Percentiles rank a stretch among this genome's conserved stretches.
These are phyloP conservation scores for Magallana gigas DNA, from an alignment of 1,140 invertebrate species.

Conservation along the genomic window DNA sequence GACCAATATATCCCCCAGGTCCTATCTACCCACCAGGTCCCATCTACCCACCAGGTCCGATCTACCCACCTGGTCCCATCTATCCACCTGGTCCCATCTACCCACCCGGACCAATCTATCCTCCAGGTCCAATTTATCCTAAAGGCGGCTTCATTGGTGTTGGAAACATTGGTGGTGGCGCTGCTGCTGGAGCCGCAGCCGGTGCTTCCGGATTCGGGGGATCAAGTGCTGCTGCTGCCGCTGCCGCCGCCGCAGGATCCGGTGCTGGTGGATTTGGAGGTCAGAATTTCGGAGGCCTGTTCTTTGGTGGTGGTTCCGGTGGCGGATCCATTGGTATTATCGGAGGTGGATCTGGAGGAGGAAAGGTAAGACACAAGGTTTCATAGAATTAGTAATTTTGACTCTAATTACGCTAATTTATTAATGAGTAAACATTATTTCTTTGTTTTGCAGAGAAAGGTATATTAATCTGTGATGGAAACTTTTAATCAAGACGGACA, in stretches of 20 bases:
- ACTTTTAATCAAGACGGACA: constrained; percentile 16
- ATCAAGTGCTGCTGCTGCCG: constrained; percentile 23
- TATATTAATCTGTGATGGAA: constrained; percentile 19
- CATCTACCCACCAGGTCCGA: neutral
- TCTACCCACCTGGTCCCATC: neutral
- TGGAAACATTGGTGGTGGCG: neutral
- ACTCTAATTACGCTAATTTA: too few species aligned
- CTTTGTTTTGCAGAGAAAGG: neutral
- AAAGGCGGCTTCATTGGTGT: constrained; percentile 10
- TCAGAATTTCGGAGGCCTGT: neutral
- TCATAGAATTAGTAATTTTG: too few species aligned
- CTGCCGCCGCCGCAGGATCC: neutral
- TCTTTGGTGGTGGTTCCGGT: neutral
- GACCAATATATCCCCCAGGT: neutral
- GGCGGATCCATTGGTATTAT: neutral
- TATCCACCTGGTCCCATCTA: neutral
- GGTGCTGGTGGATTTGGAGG: constrained; percentile 8
- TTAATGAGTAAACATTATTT: too few species aligned
- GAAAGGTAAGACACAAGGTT: neutral
- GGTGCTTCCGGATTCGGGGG: neutral
- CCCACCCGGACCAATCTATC: neutral
- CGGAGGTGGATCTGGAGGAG: constrained; percentile 1
- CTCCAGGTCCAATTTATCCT: neutral
- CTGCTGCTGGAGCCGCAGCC: neutral
- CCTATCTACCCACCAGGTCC: neutral